Percentiles rank a stretch among this genome's conserved stretches.
Conservation (phyloP, 1,140 invertebrate genomes). For the Proctacanthus coquilletti region DNA sequence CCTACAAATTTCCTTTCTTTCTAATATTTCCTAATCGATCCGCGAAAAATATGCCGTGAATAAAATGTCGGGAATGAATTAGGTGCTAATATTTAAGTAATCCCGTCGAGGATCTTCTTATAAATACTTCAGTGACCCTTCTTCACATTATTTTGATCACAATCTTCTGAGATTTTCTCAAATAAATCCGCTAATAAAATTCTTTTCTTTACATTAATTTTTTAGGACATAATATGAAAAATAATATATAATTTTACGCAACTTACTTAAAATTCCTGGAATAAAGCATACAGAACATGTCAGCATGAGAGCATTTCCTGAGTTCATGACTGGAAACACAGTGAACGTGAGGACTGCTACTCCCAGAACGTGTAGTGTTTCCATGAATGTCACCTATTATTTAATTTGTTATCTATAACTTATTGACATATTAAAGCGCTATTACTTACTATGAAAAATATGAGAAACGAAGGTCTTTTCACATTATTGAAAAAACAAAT, state of each 20-base stretch:
- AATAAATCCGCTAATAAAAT: no score
- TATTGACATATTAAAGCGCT: conserved; percentile 36
- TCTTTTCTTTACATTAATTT: no score
- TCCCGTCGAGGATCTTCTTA: no score
- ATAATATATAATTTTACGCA: no score
- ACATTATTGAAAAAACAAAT: conserved; percentile 73
- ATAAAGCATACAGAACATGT: conserved; percentile 88
- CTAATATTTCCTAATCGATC: no score
- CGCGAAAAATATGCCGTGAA: no score
- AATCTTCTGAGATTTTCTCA: no score
- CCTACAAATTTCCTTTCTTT: no score
- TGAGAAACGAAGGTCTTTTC: conserved; percentile 16
- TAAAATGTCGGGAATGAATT: no score
- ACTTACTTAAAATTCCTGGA: conserved; percentile 46
- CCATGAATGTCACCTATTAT: conserved; percentile 45
- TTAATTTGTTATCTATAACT: background rate
- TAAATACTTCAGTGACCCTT: no score
- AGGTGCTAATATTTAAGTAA: no score
- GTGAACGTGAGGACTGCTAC: conserved; percentile 71
- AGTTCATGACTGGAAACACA: conserved; percentile 76
- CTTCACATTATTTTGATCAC: no score
- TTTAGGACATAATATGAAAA: background rate
- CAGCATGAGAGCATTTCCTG: conserved; percentile 79
- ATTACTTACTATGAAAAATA: conserved; percentile 36
- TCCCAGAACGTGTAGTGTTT: conserved; percentile 75